These are phyloP conservation scores for Pachypeltis micranthus DNA, from an alignment of 1,140 invertebrate genomes.

Conservation along the genomic window DNA sequence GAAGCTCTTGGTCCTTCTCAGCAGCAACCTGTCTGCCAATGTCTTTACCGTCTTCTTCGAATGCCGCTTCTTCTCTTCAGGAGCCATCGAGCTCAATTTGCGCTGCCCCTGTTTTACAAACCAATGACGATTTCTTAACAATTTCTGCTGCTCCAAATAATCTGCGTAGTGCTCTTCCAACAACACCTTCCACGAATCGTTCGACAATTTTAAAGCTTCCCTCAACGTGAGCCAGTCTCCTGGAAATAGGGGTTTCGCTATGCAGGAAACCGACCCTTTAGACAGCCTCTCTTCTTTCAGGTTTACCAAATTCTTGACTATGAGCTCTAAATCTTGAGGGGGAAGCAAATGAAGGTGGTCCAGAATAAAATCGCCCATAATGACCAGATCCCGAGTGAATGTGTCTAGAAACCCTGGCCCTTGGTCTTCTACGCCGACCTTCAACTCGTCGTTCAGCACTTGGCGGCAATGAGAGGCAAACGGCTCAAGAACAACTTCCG, in stretches of 20 bases:
- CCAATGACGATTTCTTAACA: no score
- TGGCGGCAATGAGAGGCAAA: conserved; percentile 53
- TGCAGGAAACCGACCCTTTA: neutral
- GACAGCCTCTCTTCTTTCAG: neutral
- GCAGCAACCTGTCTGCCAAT: neutral
- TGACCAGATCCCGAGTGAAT: conserved; percentile 17
- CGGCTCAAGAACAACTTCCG: conserved; percentile 60
- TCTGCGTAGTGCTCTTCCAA: no score
- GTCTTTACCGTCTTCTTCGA: neutral
- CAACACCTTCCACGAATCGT: no score
- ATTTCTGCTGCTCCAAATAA: no score
- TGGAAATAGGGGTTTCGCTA: no score
- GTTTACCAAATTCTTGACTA: neutral
- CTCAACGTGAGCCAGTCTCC: no score
- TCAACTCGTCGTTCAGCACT: conserved; percentile 58
- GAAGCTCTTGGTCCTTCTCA: neutral
- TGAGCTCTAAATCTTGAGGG: neutral
- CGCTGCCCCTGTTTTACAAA: no score
- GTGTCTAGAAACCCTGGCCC: neutral
- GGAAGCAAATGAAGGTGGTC: neutral
- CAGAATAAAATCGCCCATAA: conserved; percentile 3
- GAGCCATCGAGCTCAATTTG: no score
- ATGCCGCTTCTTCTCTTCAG: no score
- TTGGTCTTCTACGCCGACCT: conserved; percentile 39
- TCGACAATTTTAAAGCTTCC: no score